Percentiles rank a stretch among this genome's conserved stretches.
phyloP scores from a whole-genome alignment of 2,113 vertebrate genomes.

The Chaetodon auriga region DNA sequence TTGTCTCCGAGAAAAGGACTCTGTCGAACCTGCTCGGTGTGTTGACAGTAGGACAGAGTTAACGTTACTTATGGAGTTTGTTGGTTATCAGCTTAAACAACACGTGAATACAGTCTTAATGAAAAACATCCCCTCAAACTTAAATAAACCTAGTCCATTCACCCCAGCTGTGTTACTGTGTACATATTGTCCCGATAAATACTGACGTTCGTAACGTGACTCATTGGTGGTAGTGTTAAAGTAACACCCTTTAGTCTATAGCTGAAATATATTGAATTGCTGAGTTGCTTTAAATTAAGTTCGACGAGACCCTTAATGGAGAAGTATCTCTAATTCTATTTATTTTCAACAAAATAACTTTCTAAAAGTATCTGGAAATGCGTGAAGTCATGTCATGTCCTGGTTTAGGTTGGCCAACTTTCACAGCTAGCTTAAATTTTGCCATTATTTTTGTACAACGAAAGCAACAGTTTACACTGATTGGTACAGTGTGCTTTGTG shows the following conservation, averaged over 20 bases:
- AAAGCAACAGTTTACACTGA: not conserved
- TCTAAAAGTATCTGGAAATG: not conserved
- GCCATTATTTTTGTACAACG: not conserved
- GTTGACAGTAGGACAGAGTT: conserved; percentile 33
- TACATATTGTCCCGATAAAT: not conserved
- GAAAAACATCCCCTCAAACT: not conserved
- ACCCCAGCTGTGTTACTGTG: not conserved
- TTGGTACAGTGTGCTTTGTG: not conserved
- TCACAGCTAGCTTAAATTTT: not conserved
- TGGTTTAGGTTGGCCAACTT: not conserved
- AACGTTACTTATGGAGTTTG: not conserved
- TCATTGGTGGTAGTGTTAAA: not conserved
- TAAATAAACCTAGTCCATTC: not conserved
- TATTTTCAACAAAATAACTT: not conserved
- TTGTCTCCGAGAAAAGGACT: conserved; percentile 65
- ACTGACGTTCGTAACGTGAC: not conserved
- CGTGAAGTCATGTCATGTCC: no score
- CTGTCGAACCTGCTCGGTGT: conserved; percentile 80
- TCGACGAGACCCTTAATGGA: not conserved
- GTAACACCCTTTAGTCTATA: not conserved
- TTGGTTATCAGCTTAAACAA: no score
- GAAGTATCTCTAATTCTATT: not conserved
- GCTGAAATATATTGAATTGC: not conserved
- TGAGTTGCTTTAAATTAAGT: not conserved
- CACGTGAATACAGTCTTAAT: not conserved